Base-by-base conservation (phyloP, 2,888 invertebrate species). In the Sussaba pulchella region DNA sequence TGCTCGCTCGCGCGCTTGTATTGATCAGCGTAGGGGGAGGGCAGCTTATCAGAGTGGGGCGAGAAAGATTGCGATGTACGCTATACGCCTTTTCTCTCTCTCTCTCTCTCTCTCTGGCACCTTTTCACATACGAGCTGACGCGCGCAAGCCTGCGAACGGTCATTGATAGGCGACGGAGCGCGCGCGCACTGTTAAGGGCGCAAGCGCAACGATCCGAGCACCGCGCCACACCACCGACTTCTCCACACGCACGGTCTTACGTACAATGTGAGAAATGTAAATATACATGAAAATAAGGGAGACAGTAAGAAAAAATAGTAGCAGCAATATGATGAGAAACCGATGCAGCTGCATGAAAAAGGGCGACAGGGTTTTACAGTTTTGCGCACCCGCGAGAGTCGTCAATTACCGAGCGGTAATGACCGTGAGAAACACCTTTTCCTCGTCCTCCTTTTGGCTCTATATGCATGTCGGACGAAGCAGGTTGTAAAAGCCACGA, bases 1-100 rank as follows among this genome's bases (percentile, higher is more conserved):
- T 89, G 88, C 88, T 90, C 70, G 78, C 78, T 70, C 80, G 74
- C 74, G 66, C 89, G 89, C 90, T 88, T 89, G 91, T 91, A 91
- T 91, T 90, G 91, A 91, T 91, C 91, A 91, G 89, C 88, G 79
- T 81, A 77, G 70, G 69, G 74, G 66, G 66, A 74, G 69, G 74
- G 52, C 61, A 24, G 59, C 43, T 57, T 45, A 50, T 59, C 43
- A 64, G 54, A 74, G 61, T 47, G 63, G 47, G 45, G 31, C 31
- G 10, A 57, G 24, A 19, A 12, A 61, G 19, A 41, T 14, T 43
- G 61, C 21, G n/a, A 61, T 41, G 21, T 21, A 41, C 41, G 39
- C 24, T 14, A 14, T 14, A 26, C 63, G 63, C 43, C 43, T 43
- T 43, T 24, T 14, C 12, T 14, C 24, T 21, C 63, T 26, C 31